Evolutionary conservation across 2,113 vertebrate species (phyloP), one percentile per base, ranked within the genome.

Genomic region (Phylloscopus whistleri): DNA sequence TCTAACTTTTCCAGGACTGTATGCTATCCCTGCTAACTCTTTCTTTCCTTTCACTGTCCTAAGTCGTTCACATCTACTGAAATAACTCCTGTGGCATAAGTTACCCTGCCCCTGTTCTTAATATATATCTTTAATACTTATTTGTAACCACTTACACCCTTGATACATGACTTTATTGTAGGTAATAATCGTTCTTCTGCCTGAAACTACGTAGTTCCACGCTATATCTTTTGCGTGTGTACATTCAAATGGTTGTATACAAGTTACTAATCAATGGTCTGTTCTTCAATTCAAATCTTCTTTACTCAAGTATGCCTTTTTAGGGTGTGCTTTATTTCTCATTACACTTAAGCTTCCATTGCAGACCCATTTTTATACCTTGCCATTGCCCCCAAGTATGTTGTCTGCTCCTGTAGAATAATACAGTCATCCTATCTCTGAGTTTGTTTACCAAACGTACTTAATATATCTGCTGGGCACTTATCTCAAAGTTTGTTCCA

Each of bases 201-300:
- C 33, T 31, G 41, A 56, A 63, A 51, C 44, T 1, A 14, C 3
- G 0, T 31, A 16, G 30, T 56, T 86, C 16, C 0, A 0, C 14
- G 1, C 35, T 58, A 0, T 24, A 3, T 60, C 11, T 84, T 82
- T 83, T 80, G 6, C 12, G 7, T 33, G 30, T 64, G 11, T 60
- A 23, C 7, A 2, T 64, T 64, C n/a, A 68, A 10, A 17, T 30
- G 8, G 10, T 67, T 66, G 30, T 2, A 3, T 68, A 16, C 24
- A 46, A 70, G 22, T 77, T 87, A 46, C 19, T 74, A 53, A 66
- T 64, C 14, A 11, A 2, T n/a, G 24, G 7, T 60, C 11, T 69
- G 33, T 43, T 92, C 14, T 67, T 87, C 30, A 43, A 0, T 31
- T 79, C 16, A 4, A 13, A 1, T 26, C 8, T 43, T 84, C 16